Percentiles rank a stretch among this genome's conserved stretches.
phyloP scores from a whole-genome alignment of 2,797 vertebrate genomes.

The Sebastes matsubarae region DNA sequence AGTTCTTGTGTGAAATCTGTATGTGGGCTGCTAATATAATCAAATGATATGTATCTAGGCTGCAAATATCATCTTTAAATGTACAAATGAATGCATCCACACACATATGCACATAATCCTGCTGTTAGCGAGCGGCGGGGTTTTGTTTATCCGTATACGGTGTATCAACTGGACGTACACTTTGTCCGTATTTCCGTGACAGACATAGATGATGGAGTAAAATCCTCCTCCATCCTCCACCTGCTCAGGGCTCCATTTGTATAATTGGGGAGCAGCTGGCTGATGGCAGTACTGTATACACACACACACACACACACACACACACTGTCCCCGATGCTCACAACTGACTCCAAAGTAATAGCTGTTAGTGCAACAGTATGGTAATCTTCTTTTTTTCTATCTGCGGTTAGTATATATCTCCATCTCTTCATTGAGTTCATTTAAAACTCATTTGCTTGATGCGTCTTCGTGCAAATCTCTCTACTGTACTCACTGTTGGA shows the following conservation, averaged over 20 bases:
- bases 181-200: slow-evolving; percentile 30
- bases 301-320: slow-evolving; percentile 6
- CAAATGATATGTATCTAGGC: slow-evolving; percentile 70
- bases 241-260: slow-evolving; percentile 67
- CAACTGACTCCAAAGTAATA: slow-evolving; percentile 47
- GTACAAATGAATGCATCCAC: slow-evolving; percentile 8
- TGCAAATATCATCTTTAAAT: slow-evolving; percentile 37
- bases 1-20: slow-evolving; percentile 14
- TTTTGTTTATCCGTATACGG: slow-evolving; percentile 7
- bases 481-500: slow-evolving; percentile 20
- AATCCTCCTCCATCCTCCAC: slow-evolving; percentile 59
- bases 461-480: slow-evolving; percentile 36
- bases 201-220: slow-evolving; percentile 11
- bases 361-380: slow-evolving; percentile 36
- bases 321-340: slow-evolving; percentile 18
- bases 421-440: slow-evolving; percentile 38
- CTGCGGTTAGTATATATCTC: not conserved
- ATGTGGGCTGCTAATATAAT: slow-evolving; percentile 51
- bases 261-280: slow-evolving; percentile 67
- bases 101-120: not conserved
- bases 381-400: slow-evolving; percentile 27
- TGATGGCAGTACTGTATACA: slow-evolving; percentile 49
- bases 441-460: slow-evolving; percentile 49
- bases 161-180: not conserved
- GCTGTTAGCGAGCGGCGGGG: not conserved